These are phyloP conservation scores for Scaptomyza parva DNA, from an alignment of 2,888 invertebrate genomes.

Conservation along the genomic window DNA sequence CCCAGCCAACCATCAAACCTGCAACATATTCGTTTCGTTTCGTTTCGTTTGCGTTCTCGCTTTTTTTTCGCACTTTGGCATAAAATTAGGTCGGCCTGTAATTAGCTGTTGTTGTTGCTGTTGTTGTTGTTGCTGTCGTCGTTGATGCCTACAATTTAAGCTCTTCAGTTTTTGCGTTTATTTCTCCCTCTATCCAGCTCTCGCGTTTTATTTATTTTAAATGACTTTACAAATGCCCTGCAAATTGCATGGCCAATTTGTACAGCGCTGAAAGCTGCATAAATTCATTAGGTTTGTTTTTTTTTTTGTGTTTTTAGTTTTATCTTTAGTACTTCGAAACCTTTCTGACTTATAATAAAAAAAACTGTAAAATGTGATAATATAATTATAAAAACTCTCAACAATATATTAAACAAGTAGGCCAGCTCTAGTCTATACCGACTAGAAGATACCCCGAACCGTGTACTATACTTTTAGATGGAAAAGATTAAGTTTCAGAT, in stretches of 20 bases:
- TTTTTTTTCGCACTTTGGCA: slow-evolving; percentile 62
- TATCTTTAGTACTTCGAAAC: neutral
- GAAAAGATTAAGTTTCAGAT: no score
- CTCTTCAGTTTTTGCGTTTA: slow-evolving; percentile 41
- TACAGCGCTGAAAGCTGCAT: slow-evolving; percentile 1
- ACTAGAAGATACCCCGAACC: no score
- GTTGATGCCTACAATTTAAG: slow-evolving; percentile 51
- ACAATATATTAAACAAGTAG: no score
- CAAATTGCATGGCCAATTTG: slow-evolving; percentile 16
- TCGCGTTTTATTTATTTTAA: slow-evolving; percentile 44
- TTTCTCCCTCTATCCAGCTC: slow-evolving; percentile 6
- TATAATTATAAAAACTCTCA: neutral
- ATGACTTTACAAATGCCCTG: slow-evolving; percentile 39
- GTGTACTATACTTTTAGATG: no score
- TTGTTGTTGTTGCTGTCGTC: neutral
- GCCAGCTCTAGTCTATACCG: no score
- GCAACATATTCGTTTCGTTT: slow-evolving; percentile 42
- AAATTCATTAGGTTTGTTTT: slow-evolving; percentile 1
- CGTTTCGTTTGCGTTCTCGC: slow-evolving; percentile 19
- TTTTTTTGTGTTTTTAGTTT: neutral
- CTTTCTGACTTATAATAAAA: neutral
- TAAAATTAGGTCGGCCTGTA: slow-evolving; percentile 71
- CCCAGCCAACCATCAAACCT: slow-evolving; percentile 26
- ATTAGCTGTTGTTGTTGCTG: slow-evolving; percentile 65
- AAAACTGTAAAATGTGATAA: neutral